Evolutionary conservation across 2,888 invertebrate genomes (phyloP).

Genomic region (Polydrusus tereticollis): DNA sequence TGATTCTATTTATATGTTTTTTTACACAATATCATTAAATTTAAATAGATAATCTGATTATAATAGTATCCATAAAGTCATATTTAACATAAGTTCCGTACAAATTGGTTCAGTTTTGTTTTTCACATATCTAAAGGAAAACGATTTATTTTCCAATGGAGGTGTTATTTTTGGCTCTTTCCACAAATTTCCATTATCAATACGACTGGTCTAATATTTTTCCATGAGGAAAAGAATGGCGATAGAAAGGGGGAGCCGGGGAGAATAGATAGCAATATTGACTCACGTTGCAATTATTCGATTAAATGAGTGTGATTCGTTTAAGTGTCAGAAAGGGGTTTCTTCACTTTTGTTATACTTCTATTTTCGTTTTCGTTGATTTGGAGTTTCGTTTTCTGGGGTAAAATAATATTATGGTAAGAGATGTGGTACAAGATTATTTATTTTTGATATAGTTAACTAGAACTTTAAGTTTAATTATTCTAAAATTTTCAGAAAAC

Average conservation of each 20-base stretch:
- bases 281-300: constrained; percentile 59
- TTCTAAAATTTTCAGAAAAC: too few relatives aligned
- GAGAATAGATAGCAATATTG: constrained; percentile 56
- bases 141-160: too few relatives aligned
- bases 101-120: too few relatives aligned
- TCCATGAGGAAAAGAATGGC: constrained; percentile 14
- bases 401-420: constrained; percentile 9
- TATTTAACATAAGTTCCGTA: too few relatives aligned
- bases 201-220: constrained; percentile 15
- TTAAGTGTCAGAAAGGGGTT: constrained; percentile 55
- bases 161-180: too few relatives aligned
- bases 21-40: too few relatives aligned
- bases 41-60: too few relatives aligned
- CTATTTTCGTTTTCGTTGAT: constrained; percentile 19
- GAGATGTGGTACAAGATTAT: not conserved
- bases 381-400: constrained; percentile 6
- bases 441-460: not conserved
- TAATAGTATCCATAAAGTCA: too few relatives aligned
- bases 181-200: not conserved
- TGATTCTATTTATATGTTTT: too few relatives aligned
- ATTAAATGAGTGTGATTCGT: constrained; percentile 59
- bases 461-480: too few relatives aligned
- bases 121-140: too few relatives aligned
- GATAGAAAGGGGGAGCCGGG: constrained; percentile 24
- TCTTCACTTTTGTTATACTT: constrained; percentile 26